Conservation (phyloP, 2,113 vertebrate species). For the Tychaedon coryphoeus region DNA sequence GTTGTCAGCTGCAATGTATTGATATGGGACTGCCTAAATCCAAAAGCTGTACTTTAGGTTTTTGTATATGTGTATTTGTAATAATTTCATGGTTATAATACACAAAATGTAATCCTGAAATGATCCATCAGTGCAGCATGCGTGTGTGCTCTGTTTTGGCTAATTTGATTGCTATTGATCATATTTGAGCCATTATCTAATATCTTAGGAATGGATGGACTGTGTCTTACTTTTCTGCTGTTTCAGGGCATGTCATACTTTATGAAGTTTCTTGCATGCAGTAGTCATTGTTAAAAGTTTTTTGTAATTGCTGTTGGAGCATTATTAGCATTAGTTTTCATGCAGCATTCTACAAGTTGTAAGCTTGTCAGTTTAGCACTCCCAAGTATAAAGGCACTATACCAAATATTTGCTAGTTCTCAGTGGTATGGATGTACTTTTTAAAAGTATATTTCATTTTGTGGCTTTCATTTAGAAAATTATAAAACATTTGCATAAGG, state of each 20-base stretch:
- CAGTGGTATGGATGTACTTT: neutral
- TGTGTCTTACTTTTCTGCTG: neutral
- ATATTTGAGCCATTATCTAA: neutral
- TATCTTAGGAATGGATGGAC: neutral
- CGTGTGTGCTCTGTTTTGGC: neutral
- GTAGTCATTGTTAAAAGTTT: neutral
- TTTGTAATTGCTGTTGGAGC: neutral
- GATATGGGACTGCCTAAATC: neutral
- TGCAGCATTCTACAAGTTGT: neutral
- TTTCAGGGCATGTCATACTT: neutral
- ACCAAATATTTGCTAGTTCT: neutral
- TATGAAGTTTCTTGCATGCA: neutral
- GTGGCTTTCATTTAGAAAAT: neutral
- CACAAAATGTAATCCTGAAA: neutral
- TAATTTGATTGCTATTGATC: conserved; percentile 39
- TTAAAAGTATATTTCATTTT: neutral
- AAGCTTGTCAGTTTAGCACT: neutral
- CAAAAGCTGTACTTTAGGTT: neutral
- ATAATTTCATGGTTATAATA: neutral
- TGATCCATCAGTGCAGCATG: neutral
- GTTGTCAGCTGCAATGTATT: neutral
- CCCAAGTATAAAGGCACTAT: neutral
- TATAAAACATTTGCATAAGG: neutral
- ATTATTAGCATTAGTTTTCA: neutral
- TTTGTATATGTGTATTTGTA: neutral